Conservation (phyloP, 2,113 vertebrate species). For the Epinephelus moara region DNA sequence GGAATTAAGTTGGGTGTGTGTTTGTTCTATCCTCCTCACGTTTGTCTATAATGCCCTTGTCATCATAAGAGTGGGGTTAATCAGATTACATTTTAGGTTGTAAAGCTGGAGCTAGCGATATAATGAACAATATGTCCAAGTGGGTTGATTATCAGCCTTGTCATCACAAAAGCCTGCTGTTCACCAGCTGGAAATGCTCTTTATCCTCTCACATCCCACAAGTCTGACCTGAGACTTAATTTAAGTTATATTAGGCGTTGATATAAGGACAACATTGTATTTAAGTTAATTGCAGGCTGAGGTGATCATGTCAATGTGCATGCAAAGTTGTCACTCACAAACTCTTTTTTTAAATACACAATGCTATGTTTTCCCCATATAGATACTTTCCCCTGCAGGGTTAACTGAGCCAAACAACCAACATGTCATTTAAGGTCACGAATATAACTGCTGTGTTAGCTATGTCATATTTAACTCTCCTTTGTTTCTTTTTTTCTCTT, state of each 20-base stretch:
- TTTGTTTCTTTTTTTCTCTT: slow-evolving; percentile 30
- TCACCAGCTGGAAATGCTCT: slow-evolving; percentile 64
- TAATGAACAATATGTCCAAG: slow-evolving; percentile 64
- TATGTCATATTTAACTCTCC: slow-evolving; percentile 2
- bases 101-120: slow-evolving; percentile 62
- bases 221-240: slow-evolving; percentile 46
- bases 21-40: slow-evolving; percentile 51
- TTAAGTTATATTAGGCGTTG: slow-evolving; percentile 44
- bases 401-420: background rate
- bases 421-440: background rate
- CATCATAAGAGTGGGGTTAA: slow-evolving; percentile 65
- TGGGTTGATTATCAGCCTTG: slow-evolving; percentile 59
- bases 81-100: slow-evolving; percentile 79
- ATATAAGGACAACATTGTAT: slow-evolving; percentile 27
- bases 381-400: background rate
- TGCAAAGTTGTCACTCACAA: slow-evolving; percentile 1
- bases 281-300: slow-evolving; percentile 8
- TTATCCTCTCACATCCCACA: slow-evolving; percentile 61
- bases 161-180: slow-evolving; percentile 64
- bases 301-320: background rate
- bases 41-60: slow-evolving; percentile 72
- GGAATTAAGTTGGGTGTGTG: slow-evolving; percentile 62
- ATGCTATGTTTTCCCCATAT: background rate
- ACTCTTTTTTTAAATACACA: background rate
- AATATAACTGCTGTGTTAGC: background rate